Percentiles rank a stretch among this genome's conserved stretches.
Conservation (phyloP, 2,113 vertebrate genomes). For the Lucifuga dentata region DNA sequence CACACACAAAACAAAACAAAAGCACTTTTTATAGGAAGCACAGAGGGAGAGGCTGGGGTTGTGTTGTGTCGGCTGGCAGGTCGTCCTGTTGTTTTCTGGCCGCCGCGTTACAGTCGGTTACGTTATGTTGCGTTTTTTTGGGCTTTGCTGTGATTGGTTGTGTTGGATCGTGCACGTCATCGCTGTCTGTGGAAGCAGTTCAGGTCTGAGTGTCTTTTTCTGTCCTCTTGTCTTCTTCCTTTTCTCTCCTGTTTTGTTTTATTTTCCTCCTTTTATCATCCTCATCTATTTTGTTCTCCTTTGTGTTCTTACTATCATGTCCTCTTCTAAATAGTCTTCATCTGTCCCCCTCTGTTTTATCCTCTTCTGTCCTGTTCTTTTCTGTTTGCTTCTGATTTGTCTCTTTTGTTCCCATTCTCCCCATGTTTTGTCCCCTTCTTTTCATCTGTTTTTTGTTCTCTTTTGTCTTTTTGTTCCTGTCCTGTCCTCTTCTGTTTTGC, state of each 20-base stretch:
- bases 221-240: neutral
- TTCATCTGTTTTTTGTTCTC: too few relatives aligned
- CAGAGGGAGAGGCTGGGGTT: constrained; percentile 36
- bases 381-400: neutral
- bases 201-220: neutral
- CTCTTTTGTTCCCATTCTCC: too few relatives aligned
- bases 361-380: neutral
- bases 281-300: neutral
- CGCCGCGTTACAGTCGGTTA: neutral
- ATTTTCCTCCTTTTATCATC: too few relatives aligned
- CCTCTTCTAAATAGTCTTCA: neutral
- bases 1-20: constrained; percentile 49
- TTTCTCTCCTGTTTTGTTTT: too few relatives aligned
- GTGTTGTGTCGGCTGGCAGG: constrained; percentile 54
- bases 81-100: constrained; percentile 37
- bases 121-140: neutral
- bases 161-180: too few relatives aligned
- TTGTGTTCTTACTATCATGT: neutral
- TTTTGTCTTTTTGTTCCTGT: neutral
- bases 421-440: too few relatives aligned
- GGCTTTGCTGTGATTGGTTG: too few relatives aligned
- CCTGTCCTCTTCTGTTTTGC: neutral
- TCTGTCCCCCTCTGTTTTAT: neutral
- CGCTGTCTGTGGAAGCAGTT: too few relatives aligned
- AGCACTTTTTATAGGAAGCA: constrained; percentile 59